Evolutionary conservation across 1,140 invertebrate species (phyloP), one percentile per base, ranked within the genome.

Genomic region (Lordiphosa stackelbergi): DNA sequence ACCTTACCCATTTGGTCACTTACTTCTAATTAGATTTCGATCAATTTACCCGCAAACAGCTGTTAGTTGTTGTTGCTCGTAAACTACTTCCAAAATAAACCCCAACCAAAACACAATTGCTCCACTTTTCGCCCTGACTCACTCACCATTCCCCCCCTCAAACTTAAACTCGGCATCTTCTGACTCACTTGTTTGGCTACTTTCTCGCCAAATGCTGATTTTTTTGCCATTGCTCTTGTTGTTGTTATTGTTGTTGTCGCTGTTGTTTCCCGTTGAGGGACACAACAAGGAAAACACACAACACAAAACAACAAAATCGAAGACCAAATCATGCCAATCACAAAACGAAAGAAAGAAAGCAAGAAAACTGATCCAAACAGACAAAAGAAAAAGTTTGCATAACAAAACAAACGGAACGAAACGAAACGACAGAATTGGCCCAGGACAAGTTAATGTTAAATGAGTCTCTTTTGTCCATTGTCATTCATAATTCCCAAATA

Each of bases 101-200:
- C 28, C 5, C 6, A 31, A 28, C 24, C 24, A 28, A 28, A 28
- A 28, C 24, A 28, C 24, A 28, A 31, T 31, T 31, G 60, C 60
- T 62, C 60, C 46, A 65, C 61, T 62, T 64, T 38, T 52, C 24
- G 13, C 35, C 31, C 40, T 5, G 37, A 40, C 42, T 54, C 72
- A 69, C 72, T 58, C 45, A 51, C 45, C 9, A 38, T 66, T 49
- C 58, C 64, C 19, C 31, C 58, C 64, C 9, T 16, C 19, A 13
- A 19, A 3, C 35, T 40, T 31, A 7, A 31, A 31, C 28, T 31
- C 28, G 7, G 0, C 28, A 11, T 13, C 49, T 16, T 53, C 41
- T 65, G 66, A 73, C 51, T 69, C 71, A 69, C 71, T 73, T 74
- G 65, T 49, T 60, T 69, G 71, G 71, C 71, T 73, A 73, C 71